These are phyloP conservation scores for Drosophila buzzatii DNA, from an alignment of 2,888 invertebrate species.

Conservation along the genomic window DNA sequence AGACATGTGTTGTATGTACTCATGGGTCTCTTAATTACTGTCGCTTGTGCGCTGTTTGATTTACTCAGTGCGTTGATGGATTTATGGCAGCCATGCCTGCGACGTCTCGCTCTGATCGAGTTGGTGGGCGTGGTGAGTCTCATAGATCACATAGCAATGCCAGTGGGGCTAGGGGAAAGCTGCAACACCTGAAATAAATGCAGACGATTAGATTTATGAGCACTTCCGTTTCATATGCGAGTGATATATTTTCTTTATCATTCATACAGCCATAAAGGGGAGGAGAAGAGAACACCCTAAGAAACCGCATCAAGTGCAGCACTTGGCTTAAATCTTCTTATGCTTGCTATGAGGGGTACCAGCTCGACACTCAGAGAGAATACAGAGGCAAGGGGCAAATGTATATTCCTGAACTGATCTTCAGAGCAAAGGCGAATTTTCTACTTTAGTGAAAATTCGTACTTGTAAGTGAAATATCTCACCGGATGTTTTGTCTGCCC, in stretches of 20 bases:
- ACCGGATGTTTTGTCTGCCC: constrained; percentile 24
- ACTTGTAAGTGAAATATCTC: constrained; percentile 26
- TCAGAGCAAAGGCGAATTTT: neutral
- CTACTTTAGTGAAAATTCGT: neutral
- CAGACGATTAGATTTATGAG: constrained; percentile 69
- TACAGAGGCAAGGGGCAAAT: neutral
- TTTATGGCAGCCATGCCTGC: constrained; percentile 73
- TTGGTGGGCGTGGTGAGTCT: constrained; percentile 56
- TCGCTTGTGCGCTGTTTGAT: constrained; percentile 63
- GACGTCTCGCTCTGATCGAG: constrained; percentile 30
- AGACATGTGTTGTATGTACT: constrained; percentile 33
- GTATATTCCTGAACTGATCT: neutral
- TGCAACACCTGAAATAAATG: constrained; percentile 72
- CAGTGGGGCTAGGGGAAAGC: constrained; percentile 29
- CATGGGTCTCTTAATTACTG: constrained; percentile 67
- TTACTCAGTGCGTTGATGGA: constrained; percentile 72
- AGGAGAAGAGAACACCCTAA: neutral
- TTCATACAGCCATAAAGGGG: neutral
- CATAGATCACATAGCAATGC: constrained; percentile 65
- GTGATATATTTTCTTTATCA: constrained; percentile 1
- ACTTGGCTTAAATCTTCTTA: neutral
- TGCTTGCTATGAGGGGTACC: neutral
- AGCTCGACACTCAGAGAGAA: neutral
- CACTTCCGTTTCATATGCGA: constrained; percentile 44
- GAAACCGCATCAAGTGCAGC: constrained; percentile 25